Evolutionary conservation across 37 sponge, comb jelly and placozoan genomes (phyloP), one percentile per base, ranked within the genome.

Genomic region (Lycopodina hypogea): DNA sequence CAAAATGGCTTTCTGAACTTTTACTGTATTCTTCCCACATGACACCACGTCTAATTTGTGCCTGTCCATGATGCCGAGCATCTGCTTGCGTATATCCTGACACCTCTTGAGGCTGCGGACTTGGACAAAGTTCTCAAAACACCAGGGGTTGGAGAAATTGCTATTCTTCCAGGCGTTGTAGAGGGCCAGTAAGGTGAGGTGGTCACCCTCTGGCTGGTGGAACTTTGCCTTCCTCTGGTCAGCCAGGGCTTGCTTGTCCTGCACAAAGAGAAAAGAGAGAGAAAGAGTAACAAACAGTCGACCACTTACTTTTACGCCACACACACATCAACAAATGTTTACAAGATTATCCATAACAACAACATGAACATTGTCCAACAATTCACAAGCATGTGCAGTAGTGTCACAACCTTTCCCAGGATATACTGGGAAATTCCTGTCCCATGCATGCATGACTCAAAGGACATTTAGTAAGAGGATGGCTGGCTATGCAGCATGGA

Each of bases 121-220:
- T 83, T 97, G 98, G 3, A 97, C 86, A 73, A 97, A 97, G 84
- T 97, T 95, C 84, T 97, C 98, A 62, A 77, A 97, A 52, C 98
- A 97, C 98, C 98, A 97, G 22, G 93, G 87, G 58, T 86, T 86
- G 18, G 95, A 84, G 76, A 97, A 95, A 63, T 89, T 90, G 87
- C 95, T 97, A 79, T 97, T 97, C 87, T 88, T 97, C 98, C 98
- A 97, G 36, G 98, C 92, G 80, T 97, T 97, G 76, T 97, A 97
- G 39, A 97, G 96, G 26, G 95, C 84, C 32, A 97, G 88, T 35
- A 97, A 81, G 8, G 99, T 97, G 42, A 97, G 84, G 67, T 95
- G 99, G 77, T 97, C 99, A 15, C 99, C 99, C 56, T 95, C 99
- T 29, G 99, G 90, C 68, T 95, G 95, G 53, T 93, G 93, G 72